These are phyloP conservation scores for Tricholaema leucomelas DNA, from an alignment of 2,113 vertebrate species.

Conservation along the genomic window DNA sequence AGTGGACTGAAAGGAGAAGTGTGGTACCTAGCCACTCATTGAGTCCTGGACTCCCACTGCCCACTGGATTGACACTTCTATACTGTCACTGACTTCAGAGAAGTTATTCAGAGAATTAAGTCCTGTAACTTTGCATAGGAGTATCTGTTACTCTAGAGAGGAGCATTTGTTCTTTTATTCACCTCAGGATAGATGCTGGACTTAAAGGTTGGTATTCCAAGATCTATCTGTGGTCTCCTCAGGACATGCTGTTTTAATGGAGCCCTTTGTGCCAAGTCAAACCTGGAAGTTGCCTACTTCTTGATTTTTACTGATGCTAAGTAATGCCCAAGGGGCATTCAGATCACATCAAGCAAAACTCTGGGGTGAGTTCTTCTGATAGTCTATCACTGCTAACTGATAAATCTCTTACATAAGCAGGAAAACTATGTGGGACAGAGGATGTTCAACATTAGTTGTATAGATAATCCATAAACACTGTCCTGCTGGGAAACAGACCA, in stretches of 20 bases:
- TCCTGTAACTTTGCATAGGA: not conserved
- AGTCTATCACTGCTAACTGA: not conserved
- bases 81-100: accelerated
- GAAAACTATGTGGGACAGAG: not conserved
- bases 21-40: not conserved
- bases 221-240: not conserved
- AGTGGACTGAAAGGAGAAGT: not conserved
- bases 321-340: not conserved
- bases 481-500: not conserved
- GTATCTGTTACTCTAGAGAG: not conserved
- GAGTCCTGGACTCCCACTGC: not conserved
- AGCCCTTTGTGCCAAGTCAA: not conserved
- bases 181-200: not conserved
- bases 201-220: not conserved
- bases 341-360: not conserved
- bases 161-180: not conserved
- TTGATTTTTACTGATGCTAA: not conserved
- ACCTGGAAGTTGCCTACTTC: constrained; percentile 19
- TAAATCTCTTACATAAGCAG: constrained; percentile 16
- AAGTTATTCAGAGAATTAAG: not conserved
- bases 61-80: not conserved
- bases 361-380: not conserved
- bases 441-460: not conserved
- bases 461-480: constrained; percentile 55
- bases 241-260: not conserved